These are phyloP conservation scores for human (Homo sapiens) DNA, from an alignment of 2,113 vertebrate species.

Conservation along the genomic window DNA sequence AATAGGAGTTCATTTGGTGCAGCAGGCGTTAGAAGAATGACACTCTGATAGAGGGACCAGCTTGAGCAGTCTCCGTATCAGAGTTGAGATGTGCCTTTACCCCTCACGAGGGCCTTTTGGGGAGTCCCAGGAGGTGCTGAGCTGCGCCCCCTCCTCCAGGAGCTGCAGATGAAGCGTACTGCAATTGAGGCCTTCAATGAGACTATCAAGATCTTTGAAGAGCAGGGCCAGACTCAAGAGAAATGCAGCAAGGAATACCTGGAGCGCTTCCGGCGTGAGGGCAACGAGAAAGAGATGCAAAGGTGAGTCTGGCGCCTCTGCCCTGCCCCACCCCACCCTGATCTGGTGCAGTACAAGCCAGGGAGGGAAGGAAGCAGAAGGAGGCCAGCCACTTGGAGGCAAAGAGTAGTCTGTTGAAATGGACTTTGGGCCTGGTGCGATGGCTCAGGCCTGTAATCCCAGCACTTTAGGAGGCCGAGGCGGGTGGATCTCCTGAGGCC, in stretches of 20 bases:
- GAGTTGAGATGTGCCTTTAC: not conserved
- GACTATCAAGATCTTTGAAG: constrained; percentile 91
- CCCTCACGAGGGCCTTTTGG: rapidly evolving
- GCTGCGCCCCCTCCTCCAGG: constrained; percentile 69
- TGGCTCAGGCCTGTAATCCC: no score
- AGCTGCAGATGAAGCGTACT: constrained; percentile 90
- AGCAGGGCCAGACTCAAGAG: constrained; percentile 89
- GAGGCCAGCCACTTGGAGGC: rapidly evolving
- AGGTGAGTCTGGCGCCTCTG: constrained; percentile 75
- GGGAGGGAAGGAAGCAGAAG: not conserved
- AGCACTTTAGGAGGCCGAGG: no score
- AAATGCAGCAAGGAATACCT: constrained; percentile 89
- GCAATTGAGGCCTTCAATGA: constrained; percentile 90
- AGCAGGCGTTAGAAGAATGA: not conserved
- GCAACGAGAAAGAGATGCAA: constrained; percentile 90
- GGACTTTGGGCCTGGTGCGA: no score
- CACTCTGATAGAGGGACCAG: not conserved
- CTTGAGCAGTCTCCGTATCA: not conserved
- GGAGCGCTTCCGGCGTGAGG: constrained; percentile 88
- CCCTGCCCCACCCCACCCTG: not conserved
- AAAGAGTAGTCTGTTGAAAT: not conserved
- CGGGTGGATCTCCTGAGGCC: no score
- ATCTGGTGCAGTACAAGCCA: not conserved
- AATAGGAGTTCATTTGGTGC: rapidly evolving
- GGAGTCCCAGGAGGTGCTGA: not conserved